These are phyloP conservation scores for Ranitomeya variabilis DNA, from an alignment of 2,113 vertebrate species.

Conservation along the genomic window DNA sequence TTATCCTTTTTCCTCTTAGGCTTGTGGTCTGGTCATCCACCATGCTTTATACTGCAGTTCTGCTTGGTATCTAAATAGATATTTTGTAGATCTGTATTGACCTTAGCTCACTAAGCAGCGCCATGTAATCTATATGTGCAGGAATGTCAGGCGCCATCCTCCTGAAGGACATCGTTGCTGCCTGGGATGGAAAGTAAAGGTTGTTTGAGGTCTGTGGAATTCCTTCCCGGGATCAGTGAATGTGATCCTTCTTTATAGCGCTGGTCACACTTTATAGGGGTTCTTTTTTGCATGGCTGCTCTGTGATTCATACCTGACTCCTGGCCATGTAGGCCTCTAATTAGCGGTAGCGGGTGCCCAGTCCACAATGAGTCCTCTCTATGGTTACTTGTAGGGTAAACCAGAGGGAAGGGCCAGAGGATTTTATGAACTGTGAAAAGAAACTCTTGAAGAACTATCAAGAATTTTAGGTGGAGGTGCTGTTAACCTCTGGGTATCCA, in stretches of 20 bases:
- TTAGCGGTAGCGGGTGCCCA: not conserved
- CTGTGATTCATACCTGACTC: not conserved
- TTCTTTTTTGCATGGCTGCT: slow-evolving; percentile 9
- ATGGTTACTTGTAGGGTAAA: slow-evolving; percentile 7
- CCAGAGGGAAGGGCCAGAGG: not conserved
- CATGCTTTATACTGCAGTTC: not conserved
- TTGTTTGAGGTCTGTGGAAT: not conserved
- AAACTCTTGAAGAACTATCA: not conserved
- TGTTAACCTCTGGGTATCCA: not conserved
- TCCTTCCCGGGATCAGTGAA: slow-evolving; percentile 21
- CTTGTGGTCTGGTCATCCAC: not conserved
- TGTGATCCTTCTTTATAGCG: not conserved
- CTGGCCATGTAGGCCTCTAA: slow-evolving; percentile 8
- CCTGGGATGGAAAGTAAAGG: not conserved
- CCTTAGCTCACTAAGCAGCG: too few relatives aligned
- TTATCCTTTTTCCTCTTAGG: too few relatives aligned
- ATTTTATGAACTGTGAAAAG: slow-evolving; percentile 13
- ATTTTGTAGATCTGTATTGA: too few relatives aligned
- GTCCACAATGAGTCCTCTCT: slow-evolving; percentile 11
- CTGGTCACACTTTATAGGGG: not conserved
- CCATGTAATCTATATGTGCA: not conserved
- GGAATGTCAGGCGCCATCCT: not conserved
- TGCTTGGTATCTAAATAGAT: not conserved
- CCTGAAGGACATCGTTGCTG: not conserved
- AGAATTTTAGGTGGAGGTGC: slow-evolving; percentile 1